These are phyloP conservation scores for Zaprionus inermis DNA, from an alignment of 1,140 invertebrate species.

Conservation along the genomic window DNA sequence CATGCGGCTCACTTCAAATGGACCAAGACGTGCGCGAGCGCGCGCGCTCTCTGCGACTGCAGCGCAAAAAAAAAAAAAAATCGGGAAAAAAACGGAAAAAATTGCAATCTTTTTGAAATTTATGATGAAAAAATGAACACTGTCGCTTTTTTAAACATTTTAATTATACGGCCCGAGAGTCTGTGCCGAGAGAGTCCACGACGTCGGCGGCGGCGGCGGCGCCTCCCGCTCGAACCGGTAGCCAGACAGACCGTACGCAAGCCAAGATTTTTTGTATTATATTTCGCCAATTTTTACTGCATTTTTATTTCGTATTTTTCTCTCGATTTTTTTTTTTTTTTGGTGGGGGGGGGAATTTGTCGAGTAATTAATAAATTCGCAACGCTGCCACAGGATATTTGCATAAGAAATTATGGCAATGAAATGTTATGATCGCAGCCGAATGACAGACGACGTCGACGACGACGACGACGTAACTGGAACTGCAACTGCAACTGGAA, in stretches of 20 bases:
- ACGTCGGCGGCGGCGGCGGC: slow-evolving; percentile 12
- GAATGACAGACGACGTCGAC: slow-evolving; percentile 60
- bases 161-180: slow-evolving; percentile 62
- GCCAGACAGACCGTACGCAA: slow-evolving; percentile 11
- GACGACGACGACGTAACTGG: background rate
- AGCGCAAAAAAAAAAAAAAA: slow-evolving; percentile 7
- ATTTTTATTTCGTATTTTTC: slow-evolving; percentile 22
- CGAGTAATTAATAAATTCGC: slow-evolving; percentile 81
- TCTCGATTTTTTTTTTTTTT: background rate
- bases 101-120: slow-evolving; percentile 81
- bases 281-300: background rate
- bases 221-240: slow-evolving; percentile 39
- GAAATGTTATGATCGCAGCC: slow-evolving; percentile 77
- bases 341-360: slow-evolving; percentile 52
- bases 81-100: slow-evolving; percentile 54
- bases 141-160: slow-evolving; percentile 81
- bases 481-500: slow-evolving; percentile 10
- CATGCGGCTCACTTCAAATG: slow-evolving; percentile 74
- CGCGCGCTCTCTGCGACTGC: slow-evolving; percentile 1
- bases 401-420: slow-evolving; percentile 83
- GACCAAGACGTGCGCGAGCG: slow-evolving; percentile 60
- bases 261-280: background rate
- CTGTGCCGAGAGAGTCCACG: slow-evolving; percentile 5
- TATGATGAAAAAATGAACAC: slow-evolving; percentile 82
- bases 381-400: slow-evolving; percentile 82